Base-by-base conservation (phyloP, 2,888 invertebrate genomes). In the Drosophila cracens region DNA sequence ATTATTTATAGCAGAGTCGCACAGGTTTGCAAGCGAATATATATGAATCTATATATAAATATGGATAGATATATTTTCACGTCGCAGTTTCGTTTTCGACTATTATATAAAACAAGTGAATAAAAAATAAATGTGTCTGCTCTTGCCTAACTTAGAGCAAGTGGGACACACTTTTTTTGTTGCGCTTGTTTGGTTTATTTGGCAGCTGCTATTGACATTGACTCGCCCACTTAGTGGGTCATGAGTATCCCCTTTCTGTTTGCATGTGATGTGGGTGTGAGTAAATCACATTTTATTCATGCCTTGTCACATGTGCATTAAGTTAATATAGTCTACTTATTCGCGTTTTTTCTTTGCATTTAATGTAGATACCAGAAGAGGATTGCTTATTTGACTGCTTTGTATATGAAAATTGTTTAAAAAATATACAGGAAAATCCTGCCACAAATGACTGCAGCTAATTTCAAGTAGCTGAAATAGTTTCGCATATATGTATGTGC, bases 31-130 rank as follows among this genome's bases (percentile, higher is more conserved):
- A 59, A 40, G 66, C 53, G 43, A 29, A 43, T 16, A 66, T 38
- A 62, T 43, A 49, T 31, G 10, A 46, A 46, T 46, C 7, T 21
- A 16, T 27, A 48, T 51, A 46, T 43, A 53, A 33, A 31, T 16
- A 53, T 13, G 4, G 36, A 31, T 7, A 16, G 29, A 51, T 16
- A 40, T 16, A 54, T 57, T 54, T 64, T 64, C 69, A 79, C 79
- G 86, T 58, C 83, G 84, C 74, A 84, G 74, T 79, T 81, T 87
- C 64, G 60, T 71, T 87, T 85, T 83, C 85, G n/a, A 6, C 10
- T 0, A 65, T 78, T 74, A 74, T 67, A 74, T 77, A 70, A 76
- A 64, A 51, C 38, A 27, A 25, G 63, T 8, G 34, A 61, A 53
- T 29, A 56, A 57, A 38, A 48, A 52, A 4, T 57, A 57, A 46